Evolutionary conservation across 2,888 invertebrate species (phyloP).

Genomic region (Nezara viridula): DNA sequence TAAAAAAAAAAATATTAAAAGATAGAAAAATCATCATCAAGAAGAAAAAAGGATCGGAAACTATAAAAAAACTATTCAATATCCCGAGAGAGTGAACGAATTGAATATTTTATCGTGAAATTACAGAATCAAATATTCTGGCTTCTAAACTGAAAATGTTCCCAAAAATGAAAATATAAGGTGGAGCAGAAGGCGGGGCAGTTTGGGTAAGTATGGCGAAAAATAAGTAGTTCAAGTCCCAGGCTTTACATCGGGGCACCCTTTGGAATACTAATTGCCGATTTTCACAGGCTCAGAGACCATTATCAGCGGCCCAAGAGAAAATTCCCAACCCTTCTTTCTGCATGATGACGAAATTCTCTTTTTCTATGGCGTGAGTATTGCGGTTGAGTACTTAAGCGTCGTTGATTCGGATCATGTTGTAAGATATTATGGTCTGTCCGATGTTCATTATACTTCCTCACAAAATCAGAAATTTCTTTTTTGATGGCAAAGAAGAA

Average conservation of each 20-base stretch:
- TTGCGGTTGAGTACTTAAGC: neutral
- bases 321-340: neutral
- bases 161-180: neutral
- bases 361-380: neutral
- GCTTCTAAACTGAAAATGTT: neutral
- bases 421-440: neutral
- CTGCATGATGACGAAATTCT: neutral
- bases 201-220: neutral
- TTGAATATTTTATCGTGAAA: neutral
- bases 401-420: neutral
- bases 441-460: neutral
- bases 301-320: neutral
- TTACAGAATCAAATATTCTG: neutral
- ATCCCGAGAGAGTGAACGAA: neutral
- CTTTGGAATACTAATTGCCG: slow-evolving; percentile 29
- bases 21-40: neutral
- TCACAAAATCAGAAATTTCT: no score
- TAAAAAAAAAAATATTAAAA: no score
- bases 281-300: neutral
- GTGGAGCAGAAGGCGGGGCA: neutral
- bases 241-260: neutral
- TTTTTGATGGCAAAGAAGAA: no score
- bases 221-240: slow-evolving; percentile 10
- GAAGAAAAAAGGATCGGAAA: neutral
- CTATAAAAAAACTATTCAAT: neutral